Conservation (phyloP, 1,140 invertebrate species). For the Steinernema khuongi region DNA sequence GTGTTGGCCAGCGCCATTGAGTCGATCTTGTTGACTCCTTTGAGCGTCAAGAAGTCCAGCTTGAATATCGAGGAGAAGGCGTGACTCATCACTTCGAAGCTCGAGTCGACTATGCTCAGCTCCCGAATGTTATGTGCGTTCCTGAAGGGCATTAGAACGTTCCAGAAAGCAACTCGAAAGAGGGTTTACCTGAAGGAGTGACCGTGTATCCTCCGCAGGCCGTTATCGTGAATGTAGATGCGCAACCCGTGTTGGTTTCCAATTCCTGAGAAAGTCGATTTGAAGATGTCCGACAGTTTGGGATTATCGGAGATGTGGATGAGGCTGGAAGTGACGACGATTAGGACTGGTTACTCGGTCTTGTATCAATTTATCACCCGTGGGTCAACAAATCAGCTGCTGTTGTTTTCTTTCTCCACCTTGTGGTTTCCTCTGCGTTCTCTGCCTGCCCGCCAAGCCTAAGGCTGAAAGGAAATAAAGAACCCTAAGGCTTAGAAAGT, state of each 20-base stretch:
- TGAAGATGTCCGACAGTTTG: neutral
- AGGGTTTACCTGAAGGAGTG: neutral
- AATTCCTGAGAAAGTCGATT: slow-evolving; percentile 4
- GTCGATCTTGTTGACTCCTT: slow-evolving; percentile 37
- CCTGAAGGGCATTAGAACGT: neutral
- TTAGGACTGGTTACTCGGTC: no score
- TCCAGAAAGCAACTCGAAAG: neutral
- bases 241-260: slow-evolving; percentile 1
- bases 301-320: neutral
- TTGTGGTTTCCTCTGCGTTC: neutral
- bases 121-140: slow-evolving; percentile 8
- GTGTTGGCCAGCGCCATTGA: slow-evolving; percentile 41
- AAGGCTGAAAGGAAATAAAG: no score
- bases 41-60: slow-evolving; percentile 46
- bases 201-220: neutral
- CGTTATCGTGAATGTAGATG: slow-evolving; percentile 1
- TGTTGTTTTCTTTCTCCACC: neutral
- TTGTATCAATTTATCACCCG: no score
- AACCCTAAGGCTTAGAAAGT: no score
- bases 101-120: slow-evolving; percentile 7
- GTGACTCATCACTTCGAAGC: neutral
- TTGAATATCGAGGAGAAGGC: slow-evolving; percentile 27
- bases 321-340: neutral
- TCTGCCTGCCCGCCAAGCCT: no score
- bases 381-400: neutral